Evolutionary conservation across 2,888 invertebrate species (phyloP), one percentile per base, ranked within the genome.

Genomic region (Nebria brevicollis): DNA sequence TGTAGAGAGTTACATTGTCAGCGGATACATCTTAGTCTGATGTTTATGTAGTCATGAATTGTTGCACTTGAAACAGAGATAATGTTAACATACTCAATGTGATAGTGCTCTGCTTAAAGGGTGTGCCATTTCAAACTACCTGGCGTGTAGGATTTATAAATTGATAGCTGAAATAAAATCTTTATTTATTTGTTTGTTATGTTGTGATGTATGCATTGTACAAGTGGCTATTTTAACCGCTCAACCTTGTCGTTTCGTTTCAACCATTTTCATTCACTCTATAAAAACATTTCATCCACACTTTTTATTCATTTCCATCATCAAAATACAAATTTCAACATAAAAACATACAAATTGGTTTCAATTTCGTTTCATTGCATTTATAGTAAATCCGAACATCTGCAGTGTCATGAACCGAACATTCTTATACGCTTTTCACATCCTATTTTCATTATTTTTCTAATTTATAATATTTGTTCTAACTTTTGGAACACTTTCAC

Each of bases 91-190:
- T 34, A 70, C 20, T 75, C 64, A 75, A 75, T 75, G 54, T 75
- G 75, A 75, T 75, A 75, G 64, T 64, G 64, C 20, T 70, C 70
- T 26, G 43, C 26, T 73, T 75, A 11, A 75, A 75, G 75, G 75
- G 75, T 75, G 75, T 75, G 75, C 75, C 75, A 20, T 15, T 25
- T 64, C 75, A 43, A 75, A 75, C 64, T 64, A 75, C 75, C 43
- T 64, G 20, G 64, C 68, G 75, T 75, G 80, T 80, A 80, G 80
- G 80, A 80, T 80, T 79, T 79, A 80, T 80, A 80, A 80, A 80
- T 80, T 80, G 80, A 80, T 80, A 80, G 80, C 70, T 80, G 75
- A 80, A 80, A 80, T 80, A 80, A 80, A 80, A 80, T 68, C 80
- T 80, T 75, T 80, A 80, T 80, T 80, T 80, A 80, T 80, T 75